These are phyloP conservation scores for Pogonus chalceus DNA, from an alignment of 1,140 invertebrate species.

Conservation along the genomic window DNA sequence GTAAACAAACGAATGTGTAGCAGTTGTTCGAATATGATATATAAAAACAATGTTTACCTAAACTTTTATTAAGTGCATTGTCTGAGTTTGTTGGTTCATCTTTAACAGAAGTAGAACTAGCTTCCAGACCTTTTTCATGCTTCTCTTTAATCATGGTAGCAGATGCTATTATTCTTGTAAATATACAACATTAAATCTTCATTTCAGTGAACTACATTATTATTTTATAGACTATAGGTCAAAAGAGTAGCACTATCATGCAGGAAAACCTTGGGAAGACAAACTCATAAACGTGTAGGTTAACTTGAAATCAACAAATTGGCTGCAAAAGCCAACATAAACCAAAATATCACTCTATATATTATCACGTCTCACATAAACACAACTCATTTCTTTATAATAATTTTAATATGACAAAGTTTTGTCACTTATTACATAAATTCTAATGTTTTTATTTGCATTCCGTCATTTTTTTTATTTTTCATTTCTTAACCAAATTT, in stretches of 20 bases:
- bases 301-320: background rate
- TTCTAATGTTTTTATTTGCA: slow-evolving; percentile 37
- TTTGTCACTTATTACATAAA: slow-evolving; percentile 34
- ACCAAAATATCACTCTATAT: background rate
- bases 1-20: background rate
- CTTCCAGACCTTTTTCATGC: slow-evolving; percentile 29
- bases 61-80: slow-evolving; percentile 20
- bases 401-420: slow-evolving; percentile 22
- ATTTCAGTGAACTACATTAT: background rate
- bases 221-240: background rate
- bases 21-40: background rate
- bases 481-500: slow-evolving; percentile 33
- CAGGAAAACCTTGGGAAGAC: background rate
- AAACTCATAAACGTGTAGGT: background rate
- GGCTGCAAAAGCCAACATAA: background rate
- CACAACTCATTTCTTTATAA: background rate
- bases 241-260: background rate
- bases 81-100: slow-evolving; percentile 33
- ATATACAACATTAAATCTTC: background rate
- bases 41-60: background rate
- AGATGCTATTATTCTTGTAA: background rate
- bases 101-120: slow-evolving; percentile 29
- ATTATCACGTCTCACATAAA: background rate
- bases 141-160: slow-evolving; percentile 35
- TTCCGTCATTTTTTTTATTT: slow-evolving; percentile 36